phyloP scores from a whole-genome alignment of 2,113 vertebrate genomes.

The Scortum barcoo region DNA sequence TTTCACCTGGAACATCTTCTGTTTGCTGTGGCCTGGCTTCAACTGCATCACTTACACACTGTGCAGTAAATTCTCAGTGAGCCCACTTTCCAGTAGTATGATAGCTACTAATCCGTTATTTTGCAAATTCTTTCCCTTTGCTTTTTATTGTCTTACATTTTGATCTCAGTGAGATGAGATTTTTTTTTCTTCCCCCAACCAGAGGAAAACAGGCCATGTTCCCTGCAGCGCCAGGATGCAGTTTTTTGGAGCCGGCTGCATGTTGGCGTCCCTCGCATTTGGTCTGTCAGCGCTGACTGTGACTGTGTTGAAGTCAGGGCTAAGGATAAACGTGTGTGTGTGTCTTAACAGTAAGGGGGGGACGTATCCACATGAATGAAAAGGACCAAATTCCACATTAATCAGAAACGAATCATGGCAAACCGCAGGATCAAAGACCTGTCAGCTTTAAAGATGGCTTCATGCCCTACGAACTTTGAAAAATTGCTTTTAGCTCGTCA shows the following conservation, averaged over 20 bases:
- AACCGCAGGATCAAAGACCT: slow-evolving; percentile 75
- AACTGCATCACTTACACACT: background rate
- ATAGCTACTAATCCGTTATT: slow-evolving; percentile 32
- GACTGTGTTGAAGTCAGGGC: slow-evolving; percentile 15
- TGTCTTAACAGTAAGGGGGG: slow-evolving; percentile 4
- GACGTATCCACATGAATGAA: slow-evolving; percentile 58
- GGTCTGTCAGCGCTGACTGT: slow-evolving; percentile 50
- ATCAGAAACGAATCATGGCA: slow-evolving; percentile 73
- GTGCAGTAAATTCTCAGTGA: slow-evolving; percentile 27
- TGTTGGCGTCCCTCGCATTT: slow-evolving; percentile 32
- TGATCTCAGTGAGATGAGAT: slow-evolving; percentile 33
- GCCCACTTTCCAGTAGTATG: slow-evolving; percentile 34
- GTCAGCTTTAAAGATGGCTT: slow-evolving; percentile 61
- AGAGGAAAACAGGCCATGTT: slow-evolving; percentile 40
- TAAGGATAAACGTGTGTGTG: slow-evolving; percentile 19
- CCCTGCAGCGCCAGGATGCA: slow-evolving; percentile 17
- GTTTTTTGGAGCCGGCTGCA: slow-evolving; percentile 37
- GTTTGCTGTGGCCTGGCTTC: slow-evolving; percentile 21
- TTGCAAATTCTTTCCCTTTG: slow-evolving; percentile 35
- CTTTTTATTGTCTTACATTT: slow-evolving; percentile 22
- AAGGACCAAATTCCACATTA: slow-evolving; percentile 70
- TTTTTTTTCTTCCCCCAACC: slow-evolving; percentile 45
- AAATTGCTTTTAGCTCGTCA: slow-evolving; percentile 52
- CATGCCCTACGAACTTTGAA: slow-evolving; percentile 54
- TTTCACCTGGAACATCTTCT: slow-evolving; percentile 45